Evolutionary conservation across 2,888 invertebrate genomes (phyloP), one percentile per base, ranked within the genome.

Genomic region (Bursaphelenchus okinawaensis): DNA sequence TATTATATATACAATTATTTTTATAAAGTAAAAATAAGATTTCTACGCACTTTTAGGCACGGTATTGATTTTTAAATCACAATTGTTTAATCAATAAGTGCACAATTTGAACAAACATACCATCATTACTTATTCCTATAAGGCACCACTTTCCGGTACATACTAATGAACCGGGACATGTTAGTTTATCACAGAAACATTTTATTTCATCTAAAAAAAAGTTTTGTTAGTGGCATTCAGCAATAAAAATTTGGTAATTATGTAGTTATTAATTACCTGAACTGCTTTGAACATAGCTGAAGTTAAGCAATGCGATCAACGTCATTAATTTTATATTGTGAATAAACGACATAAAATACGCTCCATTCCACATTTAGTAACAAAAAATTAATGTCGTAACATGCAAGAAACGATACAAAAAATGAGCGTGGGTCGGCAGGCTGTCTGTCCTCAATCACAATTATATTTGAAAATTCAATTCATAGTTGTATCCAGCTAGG

Each of bases 101-200:
- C 23, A n/a, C 19, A 54, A 55, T 6, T 55, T 52, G 51, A 23
- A 40, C 22, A 55, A 40, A 54, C n/a, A 8, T 22, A 55, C 68
- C 74, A 12, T 72, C 69, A 9, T 40, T 65, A 16, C 65, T 63
- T 52, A 79, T 65, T 31, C 79, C 79, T 55, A 79, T 77, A 54
- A 78, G 71, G 63, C 79, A 79, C 66, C 74, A 78, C 40, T 78
- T 72, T 12, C 79, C 78, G 26, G 67, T 69, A 55, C 79, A 79
- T 20, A 79, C 65, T 7, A 78, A 67, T 31, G 74, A 69, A 28
- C 78, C 78, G 23, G 76, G 73, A 61, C 79, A 79, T 2, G 74
- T 71, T 16, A 69, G 67, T 23, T 76, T 73, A 65, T 79, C 79
- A 62, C 79, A 79, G 70, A 79, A 79, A 55, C 79, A 79, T 68